Evolutionary conservation across 2,797 vertebrate species (phyloP), one percentile per base, ranked within the genome.

Genomic region (Coilia nasus): DNA sequence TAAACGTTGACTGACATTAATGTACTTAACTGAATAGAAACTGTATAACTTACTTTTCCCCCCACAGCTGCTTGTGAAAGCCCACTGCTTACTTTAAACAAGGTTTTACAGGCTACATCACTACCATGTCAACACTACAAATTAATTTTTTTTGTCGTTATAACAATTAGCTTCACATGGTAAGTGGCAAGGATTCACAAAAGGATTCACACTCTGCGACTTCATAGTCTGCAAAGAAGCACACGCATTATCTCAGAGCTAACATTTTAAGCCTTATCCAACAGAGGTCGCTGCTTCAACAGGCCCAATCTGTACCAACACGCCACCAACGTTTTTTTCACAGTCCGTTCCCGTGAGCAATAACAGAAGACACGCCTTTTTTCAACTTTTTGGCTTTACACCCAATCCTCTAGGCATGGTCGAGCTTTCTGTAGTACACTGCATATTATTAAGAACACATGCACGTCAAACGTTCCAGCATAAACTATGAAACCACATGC

Each of bases 261-360:
- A 7, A 6, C 15, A 71, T 71, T 64, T 11, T 19, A 21, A 21
- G 21, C 31, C 19, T 78, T 78, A 6, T 78, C 35, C 71, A 5
- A 78, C 35, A 78, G 71, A 78, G 35, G 71, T 44, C 71, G 35
- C 71, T 78, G 35, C 41, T 78, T 78, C 71, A 78, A 21, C 25
- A 75, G 67, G 14, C 15, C 15, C 28, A 35, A 64, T 19, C 28
- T 75, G 67, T 6, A 12, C 31, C 1, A 41, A 28, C 25, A 67
- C 12, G 67, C 7, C 31, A 75, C 28, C 15, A 35, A 14, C 28
- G 15, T 5, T 14, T 71, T n/a, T 14, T 71, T n/a, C 25, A 31
- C 28, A 41, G 71, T 78, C 3, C 19, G 17, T 41, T 78, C 35
- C 17, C 4, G 14, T 6, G 67, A 4, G 7, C 35, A 44, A 41